Evolutionary conservation across 2,797 vertebrate genomes (phyloP).

Genomic region (Tamandua tetradactyla): DNA sequence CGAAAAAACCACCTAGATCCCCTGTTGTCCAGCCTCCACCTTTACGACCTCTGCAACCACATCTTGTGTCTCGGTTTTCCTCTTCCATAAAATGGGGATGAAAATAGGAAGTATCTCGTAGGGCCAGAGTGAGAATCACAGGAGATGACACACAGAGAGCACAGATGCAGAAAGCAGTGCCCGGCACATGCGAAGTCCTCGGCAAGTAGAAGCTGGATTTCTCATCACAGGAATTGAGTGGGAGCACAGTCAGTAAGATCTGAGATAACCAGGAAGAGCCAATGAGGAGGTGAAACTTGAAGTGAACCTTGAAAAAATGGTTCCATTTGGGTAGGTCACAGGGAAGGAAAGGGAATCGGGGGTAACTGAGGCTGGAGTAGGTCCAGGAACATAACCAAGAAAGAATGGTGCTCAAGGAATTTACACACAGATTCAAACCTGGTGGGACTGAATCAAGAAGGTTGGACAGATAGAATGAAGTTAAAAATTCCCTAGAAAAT

Average conservation of each 20-base stretch:
- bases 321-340: not conserved
- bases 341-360: not conserved
- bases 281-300: fast-evolving
- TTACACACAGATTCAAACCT: not conserved
- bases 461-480: not conserved
- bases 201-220: fast-evolving
- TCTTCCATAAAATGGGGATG: no score
- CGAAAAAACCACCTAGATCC: not conserved
- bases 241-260: not conserved
- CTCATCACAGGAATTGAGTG: not conserved
- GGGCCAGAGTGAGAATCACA: not conserved
- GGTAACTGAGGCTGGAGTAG: not conserved
- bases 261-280: not conserved
- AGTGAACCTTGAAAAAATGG: no score
- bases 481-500: not conserved
- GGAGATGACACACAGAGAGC: fast-evolving
- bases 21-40: not conserved
- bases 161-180: no score
- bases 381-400: not conserved
- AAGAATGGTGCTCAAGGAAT: not conserved
- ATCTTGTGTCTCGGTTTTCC: not conserved
- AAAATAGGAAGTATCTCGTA: not conserved
- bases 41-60: not conserved
- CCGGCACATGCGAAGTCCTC: fast-evolving
- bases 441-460: not conserved